phyloP scores from a whole-genome alignment of 2,888 invertebrate genomes.

The Leptarthrus brevirostris region DNA sequence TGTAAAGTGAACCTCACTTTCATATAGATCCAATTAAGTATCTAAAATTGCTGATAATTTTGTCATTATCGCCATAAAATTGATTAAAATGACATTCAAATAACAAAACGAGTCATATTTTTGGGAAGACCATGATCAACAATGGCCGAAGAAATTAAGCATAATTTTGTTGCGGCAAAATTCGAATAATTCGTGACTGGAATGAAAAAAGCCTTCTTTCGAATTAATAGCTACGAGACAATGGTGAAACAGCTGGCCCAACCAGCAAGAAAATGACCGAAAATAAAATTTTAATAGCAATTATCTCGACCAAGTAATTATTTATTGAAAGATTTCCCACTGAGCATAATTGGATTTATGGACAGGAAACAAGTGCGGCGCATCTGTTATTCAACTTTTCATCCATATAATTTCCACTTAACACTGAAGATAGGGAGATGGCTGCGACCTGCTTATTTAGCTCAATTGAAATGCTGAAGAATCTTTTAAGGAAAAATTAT shows the following conservation, averaged over 20 bases:
- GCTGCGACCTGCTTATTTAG: background rate
- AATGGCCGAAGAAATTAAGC: constrained; percentile 18
- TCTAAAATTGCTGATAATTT: background rate
- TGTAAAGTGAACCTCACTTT: too few species aligned
- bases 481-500: background rate
- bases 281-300: constrained; percentile 30
- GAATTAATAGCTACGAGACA: background rate
- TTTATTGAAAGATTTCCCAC: constrained; percentile 14
- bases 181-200: constrained; percentile 29
- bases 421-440: background rate
- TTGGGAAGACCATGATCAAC: background rate
- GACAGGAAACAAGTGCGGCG: background rate
- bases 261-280: background rate
- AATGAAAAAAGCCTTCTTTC: background rate
- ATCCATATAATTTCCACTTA: background rate
- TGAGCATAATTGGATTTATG: background rate
- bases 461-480: background rate
- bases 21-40: too few species aligned
- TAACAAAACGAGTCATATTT: constrained; percentile 11
- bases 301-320: background rate
- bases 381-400: constrained; percentile 3
- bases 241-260: background rate
- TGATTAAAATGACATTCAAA: constrained; percentile 26
- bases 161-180: background rate
- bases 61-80: constrained; percentile 33